phyloP scores from a whole-genome alignment of 1,140 invertebrate genomes.

The Probaryconus sp. region DNA sequence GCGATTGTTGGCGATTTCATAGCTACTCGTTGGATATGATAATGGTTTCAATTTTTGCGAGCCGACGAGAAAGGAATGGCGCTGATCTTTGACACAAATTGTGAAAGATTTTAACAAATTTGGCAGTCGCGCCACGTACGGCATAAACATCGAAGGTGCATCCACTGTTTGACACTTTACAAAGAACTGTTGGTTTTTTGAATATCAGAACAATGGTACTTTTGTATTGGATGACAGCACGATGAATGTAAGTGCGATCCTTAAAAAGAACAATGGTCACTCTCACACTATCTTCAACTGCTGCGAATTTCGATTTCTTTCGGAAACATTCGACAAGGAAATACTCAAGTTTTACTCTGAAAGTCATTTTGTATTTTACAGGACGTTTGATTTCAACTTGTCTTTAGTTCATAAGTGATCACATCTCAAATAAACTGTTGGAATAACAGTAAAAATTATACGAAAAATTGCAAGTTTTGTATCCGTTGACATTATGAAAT shows the following conservation, averaged over 20 bases:
- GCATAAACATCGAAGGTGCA: conserved; percentile 64
- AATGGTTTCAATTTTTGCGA: too few species aligned
- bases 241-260: conserved; percentile 64
- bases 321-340: conserved; percentile 35
- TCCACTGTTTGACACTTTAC: conserved; percentile 61
- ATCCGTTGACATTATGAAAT: too few species aligned
- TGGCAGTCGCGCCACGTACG: conserved; percentile 62
- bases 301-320: conserved; percentile 58
- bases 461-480: too few species aligned
- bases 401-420: conserved; percentile 52
- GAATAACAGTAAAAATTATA: too few species aligned
- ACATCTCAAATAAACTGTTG: too few species aligned
- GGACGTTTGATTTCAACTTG: conserved; percentile 27
- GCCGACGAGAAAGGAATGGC: too few species aligned
- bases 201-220: conserved; percentile 70
- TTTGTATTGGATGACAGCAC: conserved; percentile 62
- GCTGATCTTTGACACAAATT: conserved; percentile 62
- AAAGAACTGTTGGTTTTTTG: conserved; percentile 67
- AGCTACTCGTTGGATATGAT: too few species aligned
- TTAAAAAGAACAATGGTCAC: conserved; percentile 66
- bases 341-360: conserved; percentile 40
- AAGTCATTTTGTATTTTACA: conserved; percentile 37
- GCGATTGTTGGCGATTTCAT: too few species aligned
- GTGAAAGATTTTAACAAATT: conserved; percentile 62
- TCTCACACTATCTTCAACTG: conserved; percentile 47